phyloP scores from a whole-genome alignment of 2,113 vertebrate species.

The Lophura nycthemera region DNA sequence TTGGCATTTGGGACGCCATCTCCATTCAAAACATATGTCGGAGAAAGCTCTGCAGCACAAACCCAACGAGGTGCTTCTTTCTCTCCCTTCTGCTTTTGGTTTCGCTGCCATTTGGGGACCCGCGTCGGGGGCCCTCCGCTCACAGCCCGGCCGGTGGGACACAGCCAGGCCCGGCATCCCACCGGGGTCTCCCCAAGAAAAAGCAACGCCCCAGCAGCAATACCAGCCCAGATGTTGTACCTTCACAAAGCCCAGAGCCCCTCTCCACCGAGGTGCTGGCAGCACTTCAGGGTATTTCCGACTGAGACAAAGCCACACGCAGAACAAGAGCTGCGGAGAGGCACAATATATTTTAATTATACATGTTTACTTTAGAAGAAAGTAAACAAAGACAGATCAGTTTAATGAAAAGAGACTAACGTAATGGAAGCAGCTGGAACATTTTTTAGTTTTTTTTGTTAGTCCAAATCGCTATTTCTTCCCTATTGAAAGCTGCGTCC shows the following conservation, averaged over 20 bases:
- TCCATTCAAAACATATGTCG: conserved; percentile 70
- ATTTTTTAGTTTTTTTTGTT: no score
- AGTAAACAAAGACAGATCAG: neutral
- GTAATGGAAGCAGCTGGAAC: conserved; percentile 11
- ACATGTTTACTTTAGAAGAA: neutral
- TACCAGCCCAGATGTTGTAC: neutral
- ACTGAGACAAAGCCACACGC: neutral
- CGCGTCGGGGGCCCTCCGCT: neutral
- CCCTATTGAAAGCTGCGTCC: neutral
- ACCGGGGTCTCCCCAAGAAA: no score
- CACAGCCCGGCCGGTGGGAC: neutral
- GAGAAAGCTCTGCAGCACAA: conserved; percentile 32
- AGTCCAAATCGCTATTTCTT: neutral
- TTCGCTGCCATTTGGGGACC: neutral
- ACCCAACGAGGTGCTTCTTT: conserved; percentile 44
- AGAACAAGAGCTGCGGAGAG: neutral
- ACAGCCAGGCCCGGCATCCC: no score
- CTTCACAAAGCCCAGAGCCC: fast-evolving
- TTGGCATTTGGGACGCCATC: conserved; percentile 69
- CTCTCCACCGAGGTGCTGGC: fast-evolving
- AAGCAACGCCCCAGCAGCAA: no score
- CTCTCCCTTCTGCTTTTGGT: conserved; percentile 37
- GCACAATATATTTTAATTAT: neutral
- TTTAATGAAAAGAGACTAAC: neutral
- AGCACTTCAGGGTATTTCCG: neutral